Conservation (phyloP, 2,888 invertebrate species). For the Sipha maydis region DNA sequence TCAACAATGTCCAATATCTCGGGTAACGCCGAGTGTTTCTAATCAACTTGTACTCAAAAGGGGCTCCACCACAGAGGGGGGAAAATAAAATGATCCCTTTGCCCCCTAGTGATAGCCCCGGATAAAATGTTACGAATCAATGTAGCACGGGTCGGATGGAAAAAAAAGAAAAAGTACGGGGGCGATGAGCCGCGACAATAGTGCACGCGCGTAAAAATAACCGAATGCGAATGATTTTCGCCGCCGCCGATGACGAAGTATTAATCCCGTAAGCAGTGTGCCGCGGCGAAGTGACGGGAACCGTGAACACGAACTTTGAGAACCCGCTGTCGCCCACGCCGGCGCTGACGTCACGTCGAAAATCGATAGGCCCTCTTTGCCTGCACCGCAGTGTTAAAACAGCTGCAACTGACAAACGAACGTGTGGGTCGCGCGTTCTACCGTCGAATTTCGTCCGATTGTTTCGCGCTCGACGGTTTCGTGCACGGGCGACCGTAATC, state of each 20-base stretch:
- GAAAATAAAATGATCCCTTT: too few species aligned
- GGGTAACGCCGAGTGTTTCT: too few species aligned
- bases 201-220: not conserved
- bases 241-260: not conserved
- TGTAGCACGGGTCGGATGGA: too few species aligned
- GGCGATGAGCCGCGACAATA: too few species aligned
- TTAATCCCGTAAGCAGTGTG: not conserved
- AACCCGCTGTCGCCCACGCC: slow-evolving; percentile 46
- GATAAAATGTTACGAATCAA: too few species aligned
- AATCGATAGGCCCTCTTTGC: slow-evolving; percentile 44
- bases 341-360: slow-evolving; percentile 37
- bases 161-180: too few species aligned
- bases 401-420: slow-evolving; percentile 44
- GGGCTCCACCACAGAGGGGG: too few species aligned
- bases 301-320: slow-evolving; percentile 37
- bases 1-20: too few species aligned
- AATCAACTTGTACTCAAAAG: too few species aligned
- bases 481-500: not conserved
- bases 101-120: too few species aligned
- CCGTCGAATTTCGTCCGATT: not conserved
- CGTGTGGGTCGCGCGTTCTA: slow-evolving; percentile 19
- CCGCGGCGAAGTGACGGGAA: not conserved
- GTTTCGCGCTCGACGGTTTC: slow-evolving; percentile 3
- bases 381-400: not conserved
- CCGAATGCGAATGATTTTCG: not conserved